These are phyloP conservation scores for Xiphophorus maculatus DNA, from an alignment of 2,113 vertebrate species.

Conservation along the genomic window DNA sequence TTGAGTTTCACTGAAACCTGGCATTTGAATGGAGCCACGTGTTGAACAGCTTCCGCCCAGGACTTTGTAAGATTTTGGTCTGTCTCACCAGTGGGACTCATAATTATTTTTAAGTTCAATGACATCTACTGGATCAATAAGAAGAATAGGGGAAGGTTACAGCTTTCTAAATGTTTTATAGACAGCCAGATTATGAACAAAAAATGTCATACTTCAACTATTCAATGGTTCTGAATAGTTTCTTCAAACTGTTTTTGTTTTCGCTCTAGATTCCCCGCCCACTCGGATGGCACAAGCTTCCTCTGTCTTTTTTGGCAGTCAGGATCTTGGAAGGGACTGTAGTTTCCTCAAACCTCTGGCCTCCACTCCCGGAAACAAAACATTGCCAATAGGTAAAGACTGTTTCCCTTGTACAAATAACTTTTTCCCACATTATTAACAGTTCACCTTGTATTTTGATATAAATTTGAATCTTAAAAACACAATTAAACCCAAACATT, in stretches of 20 bases:
- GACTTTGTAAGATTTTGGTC: not conserved
- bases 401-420: not conserved
- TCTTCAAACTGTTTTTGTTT: conserved; percentile 14
- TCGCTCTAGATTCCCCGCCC: conserved; percentile 85
- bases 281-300: conserved; percentile 81
- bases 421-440: not conserved
- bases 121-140: not conserved
- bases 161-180: not conserved
- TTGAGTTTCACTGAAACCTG: too few species aligned
- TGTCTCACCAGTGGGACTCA: not conserved
- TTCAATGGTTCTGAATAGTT: not conserved
- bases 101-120: conserved; percentile 4
- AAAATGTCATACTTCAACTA: not conserved
- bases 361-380: conserved; percentile 87
- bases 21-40: not conserved
- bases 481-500: not conserved
- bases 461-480: not conserved
- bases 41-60: not conserved
- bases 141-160: not conserved
- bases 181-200: not conserved
- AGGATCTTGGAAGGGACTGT: conserved; percentile 85
- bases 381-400: conserved; percentile 86
- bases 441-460: not conserved
- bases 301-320: conserved; percentile 86
- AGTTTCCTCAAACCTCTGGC: conserved; percentile 88